These are phyloP conservation scores for Callocephalon fimbriatum DNA, from an alignment of 2,113 vertebrate genomes.

Conservation along the genomic window DNA sequence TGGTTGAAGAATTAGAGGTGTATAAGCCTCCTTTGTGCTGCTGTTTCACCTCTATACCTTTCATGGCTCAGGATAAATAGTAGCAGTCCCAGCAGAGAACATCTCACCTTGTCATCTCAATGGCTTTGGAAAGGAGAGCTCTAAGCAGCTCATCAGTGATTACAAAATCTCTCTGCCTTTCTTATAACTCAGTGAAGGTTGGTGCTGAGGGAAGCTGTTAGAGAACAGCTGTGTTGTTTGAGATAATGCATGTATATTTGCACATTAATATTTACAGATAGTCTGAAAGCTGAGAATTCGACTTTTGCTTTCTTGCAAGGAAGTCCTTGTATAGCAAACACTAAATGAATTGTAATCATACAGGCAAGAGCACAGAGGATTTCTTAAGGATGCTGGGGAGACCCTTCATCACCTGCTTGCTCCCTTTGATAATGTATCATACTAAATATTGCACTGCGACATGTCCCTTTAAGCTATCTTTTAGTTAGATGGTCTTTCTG, in stretches of 20 bases:
- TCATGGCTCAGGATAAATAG: background rate
- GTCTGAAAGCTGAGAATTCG: background rate
- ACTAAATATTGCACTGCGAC: background rate
- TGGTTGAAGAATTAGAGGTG: background rate
- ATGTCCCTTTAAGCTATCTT: background rate
- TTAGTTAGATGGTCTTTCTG: background rate
- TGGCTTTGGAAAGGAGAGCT: background rate
- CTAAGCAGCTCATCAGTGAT: background rate
- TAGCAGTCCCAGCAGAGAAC: background rate
- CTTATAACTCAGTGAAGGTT: background rate
- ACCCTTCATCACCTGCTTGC: background rate
- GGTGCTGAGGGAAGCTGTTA: background rate
- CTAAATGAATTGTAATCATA: background rate
- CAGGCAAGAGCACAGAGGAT: background rate
- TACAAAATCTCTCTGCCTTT: background rate
- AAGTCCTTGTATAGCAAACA: background rate
- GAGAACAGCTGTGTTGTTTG: constrained; percentile 8
- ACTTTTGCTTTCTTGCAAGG: background rate
- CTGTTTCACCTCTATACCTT: background rate
- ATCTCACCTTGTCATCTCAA: background rate
- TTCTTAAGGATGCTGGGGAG: background rate
- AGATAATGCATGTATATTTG: background rate
- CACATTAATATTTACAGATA: background rate
- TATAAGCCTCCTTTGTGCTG: background rate
- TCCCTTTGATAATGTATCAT: background rate